phyloP scores from a whole-genome alignment of 2,113 vertebrate genomes.

The Anser cygnoides region DNA sequence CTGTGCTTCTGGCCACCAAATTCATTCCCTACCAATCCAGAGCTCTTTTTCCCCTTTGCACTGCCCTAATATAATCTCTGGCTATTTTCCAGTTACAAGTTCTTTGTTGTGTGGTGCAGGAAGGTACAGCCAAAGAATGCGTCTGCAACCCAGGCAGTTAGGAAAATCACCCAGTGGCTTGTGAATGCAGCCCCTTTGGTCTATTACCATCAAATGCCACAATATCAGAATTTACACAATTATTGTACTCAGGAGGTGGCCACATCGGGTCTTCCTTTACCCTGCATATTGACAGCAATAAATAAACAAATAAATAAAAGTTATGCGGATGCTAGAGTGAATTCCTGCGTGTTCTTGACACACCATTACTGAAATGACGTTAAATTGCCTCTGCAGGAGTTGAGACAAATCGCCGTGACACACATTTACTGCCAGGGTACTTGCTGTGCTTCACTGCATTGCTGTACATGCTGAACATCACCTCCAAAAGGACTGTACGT shows the following conservation, averaged over 20 bases:
- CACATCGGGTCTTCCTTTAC: conserved; percentile 36
- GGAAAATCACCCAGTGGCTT: not conserved
- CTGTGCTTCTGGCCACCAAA: not conserved
- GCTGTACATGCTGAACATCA: not conserved
- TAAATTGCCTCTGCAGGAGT: not conserved
- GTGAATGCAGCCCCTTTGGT: not conserved
- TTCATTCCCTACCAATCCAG: not conserved
- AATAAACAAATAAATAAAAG: conserved; percentile 49
- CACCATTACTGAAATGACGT: not conserved
- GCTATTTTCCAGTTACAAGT: not conserved
- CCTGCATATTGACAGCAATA: conserved; percentile 58
- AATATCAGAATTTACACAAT: not conserved
- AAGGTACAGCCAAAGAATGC: not conserved
- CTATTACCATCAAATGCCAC: not conserved
- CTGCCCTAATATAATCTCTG: not conserved
- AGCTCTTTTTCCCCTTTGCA: not conserved
- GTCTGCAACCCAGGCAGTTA: conserved; percentile 11
- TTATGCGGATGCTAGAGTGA: not conserved
- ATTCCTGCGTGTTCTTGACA: not conserved
- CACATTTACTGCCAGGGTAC: not conserved
- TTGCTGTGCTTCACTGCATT: not conserved
- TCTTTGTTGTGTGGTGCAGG: not conserved
- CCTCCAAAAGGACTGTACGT: not conserved
- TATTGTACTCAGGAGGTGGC: not conserved
- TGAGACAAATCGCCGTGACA: conserved; percentile 6